phyloP scores from a whole-genome alignment of 1,140 invertebrate genomes.

The Lordiphosa mommai region DNA sequence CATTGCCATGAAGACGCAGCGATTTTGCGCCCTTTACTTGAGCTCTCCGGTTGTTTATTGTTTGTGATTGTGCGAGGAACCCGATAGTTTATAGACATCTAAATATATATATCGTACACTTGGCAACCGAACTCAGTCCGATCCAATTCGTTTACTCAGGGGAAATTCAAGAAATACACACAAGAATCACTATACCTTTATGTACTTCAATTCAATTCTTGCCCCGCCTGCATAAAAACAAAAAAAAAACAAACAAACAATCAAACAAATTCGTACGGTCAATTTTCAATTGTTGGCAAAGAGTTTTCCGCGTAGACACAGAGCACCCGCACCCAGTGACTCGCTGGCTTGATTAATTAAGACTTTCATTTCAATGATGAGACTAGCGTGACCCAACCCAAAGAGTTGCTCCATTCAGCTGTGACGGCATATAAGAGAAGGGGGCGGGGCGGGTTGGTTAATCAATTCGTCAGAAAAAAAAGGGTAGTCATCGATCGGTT shows the following conservation, averaged over 20 bases:
- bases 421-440: constrained; percentile 7
- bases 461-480: background rate
- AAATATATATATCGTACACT: constrained; percentile 24
- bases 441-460: background rate
- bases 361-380: constrained; percentile 30
- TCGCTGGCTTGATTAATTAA: constrained; percentile 52
- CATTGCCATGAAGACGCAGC: constrained; percentile 21
- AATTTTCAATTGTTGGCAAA: constrained; percentile 33
- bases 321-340: constrained; percentile 36
- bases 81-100: constrained; percentile 55
- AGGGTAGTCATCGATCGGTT: constrained; percentile 3
- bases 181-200: background rate
- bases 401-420: constrained; percentile 2
- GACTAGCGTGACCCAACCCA: constrained; percentile 20
- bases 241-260: no score
- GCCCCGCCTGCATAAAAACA: constrained; percentile 15
- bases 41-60: constrained; percentile 30
- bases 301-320: constrained; percentile 2
- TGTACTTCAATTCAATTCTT: constrained; percentile 3
- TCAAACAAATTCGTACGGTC: constrained; percentile 23
- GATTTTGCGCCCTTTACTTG: constrained; percentile 15
- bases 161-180: background rate
- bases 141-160: background rate
- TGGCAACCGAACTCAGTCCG: constrained; percentile 1
- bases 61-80: constrained; percentile 50